phyloP scores from a whole-genome alignment of 2,113 vertebrate genomes.

The Dicerorhinus sumatrensis region DNA sequence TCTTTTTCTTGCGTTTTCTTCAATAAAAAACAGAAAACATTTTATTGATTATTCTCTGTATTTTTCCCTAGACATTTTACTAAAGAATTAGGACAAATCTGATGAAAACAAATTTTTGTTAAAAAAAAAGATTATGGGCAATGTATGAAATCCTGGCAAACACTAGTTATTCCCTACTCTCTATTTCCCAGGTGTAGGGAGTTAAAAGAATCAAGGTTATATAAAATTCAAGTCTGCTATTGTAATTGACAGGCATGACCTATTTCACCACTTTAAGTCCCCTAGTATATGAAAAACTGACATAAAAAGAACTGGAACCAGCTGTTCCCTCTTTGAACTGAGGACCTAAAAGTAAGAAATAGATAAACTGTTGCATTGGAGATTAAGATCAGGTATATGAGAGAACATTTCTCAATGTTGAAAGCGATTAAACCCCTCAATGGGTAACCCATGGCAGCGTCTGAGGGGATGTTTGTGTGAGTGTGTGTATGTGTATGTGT shows the following conservation, averaged over 20 bases:
- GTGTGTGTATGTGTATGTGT: neutral
- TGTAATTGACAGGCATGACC: conserved; percentile 31
- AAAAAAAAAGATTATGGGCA: neutral
- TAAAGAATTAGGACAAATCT: conserved; percentile 37
- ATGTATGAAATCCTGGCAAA: conserved; percentile 43
- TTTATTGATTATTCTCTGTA: neutral
- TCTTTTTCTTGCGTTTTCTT: neutral
- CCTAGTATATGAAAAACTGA: conserved; percentile 14
- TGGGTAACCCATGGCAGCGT: neutral
- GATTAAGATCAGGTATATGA: conserved; percentile 58
- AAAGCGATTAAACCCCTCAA: conserved; percentile 27
- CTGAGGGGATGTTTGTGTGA: neutral
- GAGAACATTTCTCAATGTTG: conserved; percentile 21
- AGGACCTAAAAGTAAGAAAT: conserved; percentile 48
- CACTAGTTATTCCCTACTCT: neutral
- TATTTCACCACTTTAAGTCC: neutral
- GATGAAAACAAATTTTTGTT: neutral
- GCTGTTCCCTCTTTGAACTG: conserved; percentile 20
- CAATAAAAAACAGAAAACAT: neutral
- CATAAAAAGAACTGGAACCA: conserved; percentile 43
- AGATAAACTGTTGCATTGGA: conserved; percentile 16
- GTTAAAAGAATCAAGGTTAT: conserved; percentile 34
- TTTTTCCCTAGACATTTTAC: conserved; percentile 13
- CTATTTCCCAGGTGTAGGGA: neutral
- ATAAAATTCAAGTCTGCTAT: conserved; percentile 24